These are phyloP conservation scores for Gobionotothen gibberifrons DNA, from an alignment of 2,797 vertebrate species.

Conservation along the genomic window DNA sequence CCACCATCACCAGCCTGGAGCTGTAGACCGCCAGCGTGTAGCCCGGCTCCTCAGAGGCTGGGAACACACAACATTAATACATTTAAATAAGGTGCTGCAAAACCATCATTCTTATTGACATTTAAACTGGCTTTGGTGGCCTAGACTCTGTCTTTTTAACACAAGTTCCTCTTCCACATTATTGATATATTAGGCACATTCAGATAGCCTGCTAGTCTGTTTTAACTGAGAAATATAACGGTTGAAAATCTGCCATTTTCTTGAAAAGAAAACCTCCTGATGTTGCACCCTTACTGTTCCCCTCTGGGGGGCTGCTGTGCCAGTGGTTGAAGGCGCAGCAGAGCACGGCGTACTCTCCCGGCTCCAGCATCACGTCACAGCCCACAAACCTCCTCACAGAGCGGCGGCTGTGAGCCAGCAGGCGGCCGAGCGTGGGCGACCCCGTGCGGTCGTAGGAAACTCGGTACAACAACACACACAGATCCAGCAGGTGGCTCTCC, in stretches of 20 bases:
- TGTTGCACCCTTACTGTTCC: constrained; percentile 13
- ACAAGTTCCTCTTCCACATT: too few species aligned
- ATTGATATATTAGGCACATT: too few species aligned
- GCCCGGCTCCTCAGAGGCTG: constrained; percentile 79
- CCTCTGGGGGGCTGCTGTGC: constrained; percentile 58
- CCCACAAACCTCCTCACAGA: constrained; percentile 94
- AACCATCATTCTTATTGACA: too few species aligned
- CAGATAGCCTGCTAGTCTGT: too few species aligned
- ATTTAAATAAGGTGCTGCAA: too few species aligned
- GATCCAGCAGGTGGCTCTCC: constrained; percentile 92
- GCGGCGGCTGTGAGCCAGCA: constrained; percentile 93
- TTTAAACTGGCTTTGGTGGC: too few species aligned
- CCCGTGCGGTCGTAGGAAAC: constrained; percentile 87
- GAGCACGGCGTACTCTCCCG: constrained; percentile 92
- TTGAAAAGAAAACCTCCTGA: too few species aligned
- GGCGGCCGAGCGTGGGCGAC: constrained; percentile 86
- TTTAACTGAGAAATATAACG: too few species aligned
- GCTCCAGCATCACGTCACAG: constrained; percentile 94
- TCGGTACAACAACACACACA: constrained; percentile 94
- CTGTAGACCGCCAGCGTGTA: constrained; percentile 93
- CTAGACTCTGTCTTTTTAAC: too few species aligned
- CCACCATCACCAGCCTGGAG: constrained; percentile 93
- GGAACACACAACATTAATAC: constrained; percentile 14
- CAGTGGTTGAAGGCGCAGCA: constrained; percentile 98
- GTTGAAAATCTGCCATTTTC: too few species aligned